Evolutionary conservation across 2,113 vertebrate genomes (phyloP), one percentile per base, ranked within the genome.

Genomic region (Galemys pyrenaicus): DNA sequence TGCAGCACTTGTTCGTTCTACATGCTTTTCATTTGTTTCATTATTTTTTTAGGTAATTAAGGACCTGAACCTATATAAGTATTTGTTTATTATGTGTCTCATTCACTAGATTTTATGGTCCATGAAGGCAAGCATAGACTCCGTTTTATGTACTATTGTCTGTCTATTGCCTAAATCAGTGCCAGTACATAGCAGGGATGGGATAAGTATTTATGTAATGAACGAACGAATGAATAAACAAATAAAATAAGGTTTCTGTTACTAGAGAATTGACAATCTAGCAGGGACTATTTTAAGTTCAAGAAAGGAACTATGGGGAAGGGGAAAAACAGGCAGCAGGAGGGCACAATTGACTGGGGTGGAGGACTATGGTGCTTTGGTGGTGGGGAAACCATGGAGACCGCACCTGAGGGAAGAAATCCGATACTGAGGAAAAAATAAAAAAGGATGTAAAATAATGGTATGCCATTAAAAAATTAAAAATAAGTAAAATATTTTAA

Each of bases 101-200:
- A 37, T 17, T 82, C 46, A 60, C n/a, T 86, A 73, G 85, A 96
- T 49, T 73, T 22, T 60, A 73, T 67, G 39, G 2, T 78, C 6
- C 3, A 51, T 67, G 71, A 91, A 3, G 32, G 73, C 67, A 92
- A 39, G 11, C 12, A 39, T 10, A 83, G 49, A 39, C 8, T 71
- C 37, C 91, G 26, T 84, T 91, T 91, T 73, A 87, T 84, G 90
- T 77, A 77, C 9, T 90, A 35, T 7, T 67, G 2, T 65, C 80
- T 84, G 9, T 70, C 35, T 80, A 62, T 73, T 24, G 84, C 32
- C 11, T 74, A 79, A 88, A 93, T 46, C 9, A 91, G 13, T 87
- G 16, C 82, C 39, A 91, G 24, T n/a, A 65, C 24, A 62, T 24
- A 56, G 39, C 19, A 41, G 35, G 32, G 12, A 92, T 15, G 2